Evolutionary conservation across 2,888 invertebrate species (phyloP), one percentile per base, ranked within the genome.

Genomic region (Cryptus armator): DNA sequence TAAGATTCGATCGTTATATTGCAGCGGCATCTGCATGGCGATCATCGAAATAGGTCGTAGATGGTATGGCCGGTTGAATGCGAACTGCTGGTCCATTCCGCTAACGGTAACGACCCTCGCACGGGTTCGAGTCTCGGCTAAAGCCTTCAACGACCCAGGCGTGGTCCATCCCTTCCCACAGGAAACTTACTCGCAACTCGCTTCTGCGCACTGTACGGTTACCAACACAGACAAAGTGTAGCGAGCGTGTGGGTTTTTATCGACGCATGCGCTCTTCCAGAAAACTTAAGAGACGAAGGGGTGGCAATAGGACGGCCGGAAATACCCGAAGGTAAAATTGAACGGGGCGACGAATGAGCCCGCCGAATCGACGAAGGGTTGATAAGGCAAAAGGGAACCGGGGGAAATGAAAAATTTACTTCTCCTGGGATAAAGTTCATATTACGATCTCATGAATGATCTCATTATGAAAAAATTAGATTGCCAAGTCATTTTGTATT

Each of bases 21-120:
- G 90, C 93, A 93, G 94, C 94, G 94, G 89, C 94, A 94, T 94
- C 94, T 94, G 92, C 92, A 92, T 91, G 92, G 87, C 90, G 91
- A 92, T 91, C 92, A 93, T 93, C 90, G 94, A 93, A 94, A 94
- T 93, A 93, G 91, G 91, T 92, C 91, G 93, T 93, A 91, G 93
- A 90, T 89, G 89, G 89, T 88, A 89, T 87, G 81, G 88, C 78
- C 85, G 88, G 86, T 86, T 85, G 84, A 86, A 78, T 76, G 87
- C 79, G 82, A 78, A 86, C 84, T 86, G 88, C 84, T 87, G 89
- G 91, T 90, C 92, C 92, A 93, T 93, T 93, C 93, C 92, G 89
- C 94, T 94, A 93, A 93, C 93, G 94, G 94, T 94, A 94, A 94
- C 93, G 93, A 92, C 91, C 91, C 76, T 86, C 84, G 86, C 88